Evolutionary conservation across 1,140 invertebrate genomes (phyloP).

Genomic region (Zaprionus inermis): DNA sequence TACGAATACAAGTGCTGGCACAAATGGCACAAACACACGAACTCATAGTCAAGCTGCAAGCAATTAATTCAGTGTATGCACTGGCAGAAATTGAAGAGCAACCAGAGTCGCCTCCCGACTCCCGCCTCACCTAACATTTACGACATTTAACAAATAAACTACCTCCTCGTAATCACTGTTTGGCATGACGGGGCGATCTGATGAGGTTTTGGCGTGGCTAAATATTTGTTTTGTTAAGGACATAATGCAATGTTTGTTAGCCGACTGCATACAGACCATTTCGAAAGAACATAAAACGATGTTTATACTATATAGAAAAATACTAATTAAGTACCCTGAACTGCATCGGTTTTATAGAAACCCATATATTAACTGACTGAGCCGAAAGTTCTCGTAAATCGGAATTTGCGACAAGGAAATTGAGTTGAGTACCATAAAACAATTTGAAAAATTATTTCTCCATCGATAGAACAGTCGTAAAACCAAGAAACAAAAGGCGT

Average conservation of each 20-base stretch:
- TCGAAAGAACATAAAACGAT: neutral
- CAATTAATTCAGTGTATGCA: constrained; percentile 67
- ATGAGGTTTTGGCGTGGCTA: constrained; percentile 56
- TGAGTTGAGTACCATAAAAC: constrained; percentile 4
- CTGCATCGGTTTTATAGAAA: neutral
- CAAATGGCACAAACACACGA: constrained; percentile 6
- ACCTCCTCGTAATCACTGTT: constrained; percentile 40
- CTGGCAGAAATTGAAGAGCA: constrained; percentile 62
- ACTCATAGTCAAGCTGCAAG: constrained; percentile 49
- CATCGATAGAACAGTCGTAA: constrained; percentile 13
- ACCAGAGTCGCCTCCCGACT: constrained; percentile 19
- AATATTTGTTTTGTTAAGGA: constrained; percentile 50
- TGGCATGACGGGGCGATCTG: constrained; percentile 53
- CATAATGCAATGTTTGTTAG: constrained; percentile 27
- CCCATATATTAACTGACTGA: neutral
- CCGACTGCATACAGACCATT: neutral
- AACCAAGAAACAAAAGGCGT: constrained; percentile 42
- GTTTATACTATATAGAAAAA: neutral
- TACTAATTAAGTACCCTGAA: neutral
- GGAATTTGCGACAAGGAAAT: constrained; percentile 2
- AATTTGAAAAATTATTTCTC: constrained; percentile 9
- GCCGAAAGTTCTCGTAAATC: neutral
- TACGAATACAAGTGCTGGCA: neutral
- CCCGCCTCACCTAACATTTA: neutral
- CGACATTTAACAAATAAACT: neutral